Evolutionary conservation across 2,888 invertebrate genomes (phyloP), one percentile per base, ranked within the genome.

Genomic region (Homarus gammarus): DNA sequence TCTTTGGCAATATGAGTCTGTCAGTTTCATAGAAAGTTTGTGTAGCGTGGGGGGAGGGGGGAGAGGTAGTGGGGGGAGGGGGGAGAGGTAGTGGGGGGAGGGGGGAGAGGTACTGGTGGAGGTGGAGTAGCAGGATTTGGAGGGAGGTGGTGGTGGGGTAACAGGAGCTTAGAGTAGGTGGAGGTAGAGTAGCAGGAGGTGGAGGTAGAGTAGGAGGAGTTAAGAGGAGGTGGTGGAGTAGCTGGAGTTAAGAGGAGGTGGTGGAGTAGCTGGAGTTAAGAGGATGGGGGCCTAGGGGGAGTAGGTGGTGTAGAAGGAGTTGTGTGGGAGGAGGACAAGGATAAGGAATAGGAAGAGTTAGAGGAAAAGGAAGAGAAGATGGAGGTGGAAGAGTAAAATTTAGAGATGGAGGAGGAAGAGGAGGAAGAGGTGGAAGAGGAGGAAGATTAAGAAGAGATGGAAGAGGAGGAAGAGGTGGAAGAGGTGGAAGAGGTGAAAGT

Each of bases 11-110:
- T 27, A 6, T 64, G 79, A 38, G 64, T 40, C 49, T 61, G 79
- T 64, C 18, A 10, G 27, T 33, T 31, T 49, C 31, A 49, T 77
- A 77, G 49, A 77, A 33, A 77, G 33, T 51, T 77, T 77, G 77
- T 49, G 77, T 33, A 40, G 33, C 77, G 49, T 38, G 38, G 79
- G 33, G 38, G 79, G 6, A 38, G 15, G 79, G 38, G 33, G 79
- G 56, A 31, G 51, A 77, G 49, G 49, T 77, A 77, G 49, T 31
- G n/a, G 27, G 33, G 40, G n/a, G 38, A 75, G 44, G 75, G 40
- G 18, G 22, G 75, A 27, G 36, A 40, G 44, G 22, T 12, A 44
- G 75, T 27, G 18, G 31, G 70, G 70, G 56, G 31, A n/a, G n/a
- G n/a, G 33, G 81, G 38, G 44, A 82, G 49, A 78, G 78, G 10